Evolutionary conservation across 2,797 vertebrate genomes (phyloP), one percentile per base, ranked within the genome.

Genomic region (Otolemur crassicaudatus): DNA sequence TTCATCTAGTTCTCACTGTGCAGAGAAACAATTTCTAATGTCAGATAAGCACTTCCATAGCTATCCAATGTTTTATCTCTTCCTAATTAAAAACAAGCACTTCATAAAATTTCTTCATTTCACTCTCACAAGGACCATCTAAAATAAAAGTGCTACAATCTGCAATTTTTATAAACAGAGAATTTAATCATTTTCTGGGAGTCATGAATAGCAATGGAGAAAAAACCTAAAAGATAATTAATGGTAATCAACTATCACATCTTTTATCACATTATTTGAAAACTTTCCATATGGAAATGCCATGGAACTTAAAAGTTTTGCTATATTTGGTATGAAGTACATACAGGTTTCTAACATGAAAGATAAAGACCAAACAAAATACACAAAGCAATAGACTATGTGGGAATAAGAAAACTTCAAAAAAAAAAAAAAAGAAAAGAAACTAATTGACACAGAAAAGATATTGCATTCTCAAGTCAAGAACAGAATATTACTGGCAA

Each of bases 61-160:
- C 80, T 81, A 81, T 7, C 56, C 61, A 90, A 70, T 85, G 27
- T 60, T 86, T 91, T 60, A 67, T 56, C 58, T 94, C 58, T 91
- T 90, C 70, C 77, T 91, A 90, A 94, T n/a, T 81, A 95, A 90
- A 93, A 89, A 86, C 46, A 56, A 93, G 69, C 37, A 82, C 37
- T 89, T 87, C 61, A 87, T 6, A 65, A 60, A 13, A 56, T 43
- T 46, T 69, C 82, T 81, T 69, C 37, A 95, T 92, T 90, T 94
- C 67, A 37, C n/a, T 84, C 43, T 58, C 49, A 79, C 19, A 86
- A 77, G 79, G 37, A 58, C 60, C 53, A 70, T 72, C 20, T 70
- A 90, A 83, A 95, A 58, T 65, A 87, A 79, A 7, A 84, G 9
- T 73, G 40, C 17, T 46, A 86, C 43, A 94, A 69, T 93, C 25